These are phyloP conservation scores for Nothoprocta perdicaria DNA, from an alignment of 2,113 vertebrate species.

Conservation along the genomic window DNA sequence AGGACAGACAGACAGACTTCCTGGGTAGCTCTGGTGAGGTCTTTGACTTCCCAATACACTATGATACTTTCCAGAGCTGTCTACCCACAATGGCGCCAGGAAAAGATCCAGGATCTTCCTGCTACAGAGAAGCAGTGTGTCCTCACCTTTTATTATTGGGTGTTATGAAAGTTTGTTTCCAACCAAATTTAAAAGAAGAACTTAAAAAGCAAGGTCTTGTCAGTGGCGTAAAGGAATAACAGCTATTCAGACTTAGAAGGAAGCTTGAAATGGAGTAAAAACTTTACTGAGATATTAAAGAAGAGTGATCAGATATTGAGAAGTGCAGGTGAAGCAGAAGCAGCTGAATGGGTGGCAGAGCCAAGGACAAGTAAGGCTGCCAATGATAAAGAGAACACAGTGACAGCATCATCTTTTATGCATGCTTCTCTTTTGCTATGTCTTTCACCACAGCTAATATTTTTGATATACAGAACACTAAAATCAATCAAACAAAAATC, in stretches of 20 bases:
- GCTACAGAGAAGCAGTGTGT: background rate
- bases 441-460: background rate
- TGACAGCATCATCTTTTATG: background rate
- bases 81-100: background rate
- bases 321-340: background rate
- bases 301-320: background rate
- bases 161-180: background rate
- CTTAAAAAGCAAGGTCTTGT: background rate
- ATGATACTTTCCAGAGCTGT: background rate
- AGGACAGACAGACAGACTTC: background rate
- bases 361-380: background rate
- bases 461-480: background rate
- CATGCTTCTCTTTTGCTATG: fast-evolving
- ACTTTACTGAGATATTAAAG: background rate
- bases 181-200: background rate
- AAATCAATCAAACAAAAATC: background rate
- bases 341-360: background rate
- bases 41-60: background rate
- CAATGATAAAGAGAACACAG: background rate
- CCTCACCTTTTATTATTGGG: background rate
- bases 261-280: background rate
- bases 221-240: no score
- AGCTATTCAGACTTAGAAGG: background rate
- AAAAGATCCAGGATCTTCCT: background rate
- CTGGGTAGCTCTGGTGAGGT: background rate